Evolutionary conservation across 2,888 invertebrate species (phyloP), one percentile per base, ranked within the genome.

Genomic region (Cybosia mesomella): DNA sequence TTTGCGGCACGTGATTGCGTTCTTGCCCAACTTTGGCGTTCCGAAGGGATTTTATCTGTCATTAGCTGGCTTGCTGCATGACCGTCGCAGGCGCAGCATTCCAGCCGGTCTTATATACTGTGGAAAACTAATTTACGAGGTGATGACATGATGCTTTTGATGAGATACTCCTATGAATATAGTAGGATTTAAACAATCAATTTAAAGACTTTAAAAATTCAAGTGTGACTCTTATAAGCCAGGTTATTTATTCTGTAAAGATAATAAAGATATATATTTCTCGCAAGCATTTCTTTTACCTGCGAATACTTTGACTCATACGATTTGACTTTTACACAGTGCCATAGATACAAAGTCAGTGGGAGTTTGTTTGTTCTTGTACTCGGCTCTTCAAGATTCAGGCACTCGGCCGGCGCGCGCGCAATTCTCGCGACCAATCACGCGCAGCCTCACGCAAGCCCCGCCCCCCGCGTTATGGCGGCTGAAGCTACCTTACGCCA

Each of bases 401-500:
- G 86, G 82, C 83, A 83, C 71, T 77, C 81, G 82, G 80, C 73
- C 72, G 77, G 80, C 81, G 85, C 85, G 83, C 87, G 89, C 87
- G 90, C 90, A 73, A 89, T 89, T 89, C 84, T 84, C 74, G 80
- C 83, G 85, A 85, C 94, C 94, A 94, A 95, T 95, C 85, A 88
- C 89, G 88, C 88, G 89, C 88, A 81, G 80, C 85, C 83, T 81
- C 79, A 74, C 72, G 66, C 74, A 73, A 79, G 89, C 92, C 86
- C 90, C 94, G 92, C 93, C 94, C 89, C 81, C 85, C 89, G 84
- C 89, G 92, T 85, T 88, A 94, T 94, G 94, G 92, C 93, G 89
- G 93, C 91, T 87, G 81, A 86, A 82, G 87, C 88, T 87, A 85
- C 89, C 87, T 91, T 91, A 90, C 86, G 89, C 92, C 94, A 93